Evolutionary conservation across 2,888 invertebrate genomes (phyloP), one percentile per base, ranked within the genome.

Genomic region (Pachymerium ferrugineum): DNA sequence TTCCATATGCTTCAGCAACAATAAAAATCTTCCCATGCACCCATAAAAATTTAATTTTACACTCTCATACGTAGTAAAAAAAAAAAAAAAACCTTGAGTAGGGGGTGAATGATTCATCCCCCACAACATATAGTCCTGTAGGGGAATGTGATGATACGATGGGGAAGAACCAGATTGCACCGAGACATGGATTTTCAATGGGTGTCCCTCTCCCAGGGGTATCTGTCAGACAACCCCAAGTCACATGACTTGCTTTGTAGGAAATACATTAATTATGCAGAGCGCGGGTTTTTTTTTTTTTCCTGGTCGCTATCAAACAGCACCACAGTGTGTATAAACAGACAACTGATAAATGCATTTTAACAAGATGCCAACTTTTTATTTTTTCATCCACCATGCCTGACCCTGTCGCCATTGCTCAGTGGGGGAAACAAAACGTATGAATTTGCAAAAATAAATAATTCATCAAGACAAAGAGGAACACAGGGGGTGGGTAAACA

Each of bases 91-190:
- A n/a, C 16, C 16, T 38, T 38, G 4, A 3, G 12, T 8, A 62
- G n/a, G 25, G 28, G 28, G 25, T 28, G 62, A 25, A 62, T 62
- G 62, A 62, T 3, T 62, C 62, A 62, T n/a, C 25, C 22, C 62
- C 25, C 12, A 6, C 22, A 28, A n/a, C 8, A 25, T 62, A 62
- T 22, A 28, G 28, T 22, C 28, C 62, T 62, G 62, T 62, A 28
- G 62, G 62, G 62, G 62, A 62, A 62, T 62, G 62, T 28, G 62
- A 62, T 62, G 62, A 62, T 62, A 62, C 62, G 25, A 62, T 28
- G 28, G 62, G 62, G 62, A 62, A n/a, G 62, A 62, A 25, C 62
- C 62, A 62, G 62, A 62, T 62, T 62, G 62, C 62, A 62, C 62
- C 28, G 62, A 62, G 62, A 62, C 62, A 62, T 12, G 62, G 62